Evolutionary conservation across 2,888 invertebrate species (phyloP).

Genomic region (Cosmia pyralina): DNA sequence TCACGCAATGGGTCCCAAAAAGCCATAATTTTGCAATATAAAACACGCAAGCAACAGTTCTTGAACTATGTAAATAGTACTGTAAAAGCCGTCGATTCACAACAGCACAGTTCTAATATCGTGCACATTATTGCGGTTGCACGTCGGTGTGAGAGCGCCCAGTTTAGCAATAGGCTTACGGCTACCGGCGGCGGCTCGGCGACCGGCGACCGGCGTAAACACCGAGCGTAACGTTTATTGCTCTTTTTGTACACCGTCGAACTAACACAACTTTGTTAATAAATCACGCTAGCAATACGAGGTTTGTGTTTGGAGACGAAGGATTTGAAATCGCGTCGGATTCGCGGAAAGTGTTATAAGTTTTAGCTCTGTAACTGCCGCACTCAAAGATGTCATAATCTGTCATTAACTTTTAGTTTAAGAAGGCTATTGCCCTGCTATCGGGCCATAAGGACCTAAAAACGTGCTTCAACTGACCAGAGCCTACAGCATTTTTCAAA

Average conservation of each 20-base stretch:
- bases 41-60: not conserved
- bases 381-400: not conserved
- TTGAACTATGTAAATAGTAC: not conserved
- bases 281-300: conserved; percentile 40
- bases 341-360: not conserved
- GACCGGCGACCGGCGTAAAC: conserved; percentile 35
- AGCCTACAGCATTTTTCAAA: not conserved
- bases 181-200: conserved; percentile 18
- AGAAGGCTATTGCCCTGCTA: too few relatives aligned
- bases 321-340: not conserved
- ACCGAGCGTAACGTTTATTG: conserved; percentile 39
- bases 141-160: conserved; percentile 54
- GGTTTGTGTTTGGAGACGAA: conserved; percentile 1
- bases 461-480: not conserved
- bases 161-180: conserved; percentile 49
- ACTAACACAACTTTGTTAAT: conserved; percentile 42
- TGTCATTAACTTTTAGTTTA: not conserved
- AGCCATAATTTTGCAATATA: not conserved
- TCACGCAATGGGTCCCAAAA: not conserved
- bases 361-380: not conserved
- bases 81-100: not conserved
- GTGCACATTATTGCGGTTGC: conserved; percentile 4
- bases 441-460: not conserved
- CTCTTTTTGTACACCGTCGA: conserved; percentile 41
- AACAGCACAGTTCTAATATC: not conserved